phyloP scores from a whole-genome alignment of 2,113 vertebrate species.

The Serranochromis macrocephalus region DNA sequence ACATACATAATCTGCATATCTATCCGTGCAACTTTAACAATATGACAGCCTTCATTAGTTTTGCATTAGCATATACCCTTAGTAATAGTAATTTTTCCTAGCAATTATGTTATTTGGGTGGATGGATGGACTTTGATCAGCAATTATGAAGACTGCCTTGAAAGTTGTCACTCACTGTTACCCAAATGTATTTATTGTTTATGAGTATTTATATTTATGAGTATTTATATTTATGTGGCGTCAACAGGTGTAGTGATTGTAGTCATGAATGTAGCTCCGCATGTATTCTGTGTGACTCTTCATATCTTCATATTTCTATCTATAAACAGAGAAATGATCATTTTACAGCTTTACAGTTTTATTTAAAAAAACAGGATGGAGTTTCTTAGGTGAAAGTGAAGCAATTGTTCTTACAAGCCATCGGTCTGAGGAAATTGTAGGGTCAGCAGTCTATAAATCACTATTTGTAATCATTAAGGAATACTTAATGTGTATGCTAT shows the following conservation, averaged over 20 bases:
- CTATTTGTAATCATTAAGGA: background rate
- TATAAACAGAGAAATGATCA: accelerated
- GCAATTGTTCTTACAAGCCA: background rate
- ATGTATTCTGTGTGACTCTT: background rate
- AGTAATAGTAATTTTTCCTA: accelerated
- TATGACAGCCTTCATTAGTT: background rate
- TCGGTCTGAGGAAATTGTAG: background rate
- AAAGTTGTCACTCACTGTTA: background rate
- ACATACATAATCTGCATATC: background rate
- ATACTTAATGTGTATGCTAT: background rate
- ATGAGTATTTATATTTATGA: background rate
- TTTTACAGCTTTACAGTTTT: background rate
- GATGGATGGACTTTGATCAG: background rate
- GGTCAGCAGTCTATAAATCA: background rate
- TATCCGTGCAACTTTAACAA: background rate
- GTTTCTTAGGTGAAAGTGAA: background rate
- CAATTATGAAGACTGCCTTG: background rate
- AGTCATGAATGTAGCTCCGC: background rate
- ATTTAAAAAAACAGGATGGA: background rate
- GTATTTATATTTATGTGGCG: background rate
- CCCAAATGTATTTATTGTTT: background rate
- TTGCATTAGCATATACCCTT: background rate
- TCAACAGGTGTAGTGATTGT: background rate
- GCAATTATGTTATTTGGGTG: background rate
- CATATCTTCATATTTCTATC: accelerated